Percentiles rank a stretch among this genome's conserved stretches.
Conservation (phyloP, 2,113 vertebrate species). For the Zapornia atra region DNA sequence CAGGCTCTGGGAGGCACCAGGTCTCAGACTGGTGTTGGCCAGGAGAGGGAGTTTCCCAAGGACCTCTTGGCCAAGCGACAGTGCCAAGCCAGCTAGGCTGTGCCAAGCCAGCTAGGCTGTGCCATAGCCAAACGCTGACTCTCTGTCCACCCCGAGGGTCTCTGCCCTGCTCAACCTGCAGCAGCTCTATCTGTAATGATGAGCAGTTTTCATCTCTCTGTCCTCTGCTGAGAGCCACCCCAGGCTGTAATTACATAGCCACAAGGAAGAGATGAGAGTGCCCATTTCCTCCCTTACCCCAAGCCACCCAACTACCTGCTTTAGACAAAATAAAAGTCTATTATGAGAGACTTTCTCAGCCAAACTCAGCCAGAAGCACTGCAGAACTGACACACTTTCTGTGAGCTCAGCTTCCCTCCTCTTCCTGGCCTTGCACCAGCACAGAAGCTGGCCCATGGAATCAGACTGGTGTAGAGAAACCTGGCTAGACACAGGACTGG, state of each 20-base stretch:
- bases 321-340: neutral
- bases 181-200: neutral
- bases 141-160: accelerated
- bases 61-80: neutral
- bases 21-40: neutral
- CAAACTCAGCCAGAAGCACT: neutral
- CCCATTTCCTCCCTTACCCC: no score
- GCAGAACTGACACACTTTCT: neutral
- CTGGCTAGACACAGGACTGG: neutral
- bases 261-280: neutral
- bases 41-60: neutral
- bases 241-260: neutral
- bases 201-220: neutral
- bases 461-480: neutral
- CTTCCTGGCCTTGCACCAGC: neutral
- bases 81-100: neutral
- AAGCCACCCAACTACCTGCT: accelerated
- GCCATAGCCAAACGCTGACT: neutral
- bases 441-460: neutral
- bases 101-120: neutral
- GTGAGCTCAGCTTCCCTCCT: neutral
- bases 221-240: neutral
- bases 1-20: neutral
- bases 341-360: neutral
- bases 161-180: neutral